Conservation (phyloP, 2,888 invertebrate species). For the Leptura quadrifasciata region DNA sequence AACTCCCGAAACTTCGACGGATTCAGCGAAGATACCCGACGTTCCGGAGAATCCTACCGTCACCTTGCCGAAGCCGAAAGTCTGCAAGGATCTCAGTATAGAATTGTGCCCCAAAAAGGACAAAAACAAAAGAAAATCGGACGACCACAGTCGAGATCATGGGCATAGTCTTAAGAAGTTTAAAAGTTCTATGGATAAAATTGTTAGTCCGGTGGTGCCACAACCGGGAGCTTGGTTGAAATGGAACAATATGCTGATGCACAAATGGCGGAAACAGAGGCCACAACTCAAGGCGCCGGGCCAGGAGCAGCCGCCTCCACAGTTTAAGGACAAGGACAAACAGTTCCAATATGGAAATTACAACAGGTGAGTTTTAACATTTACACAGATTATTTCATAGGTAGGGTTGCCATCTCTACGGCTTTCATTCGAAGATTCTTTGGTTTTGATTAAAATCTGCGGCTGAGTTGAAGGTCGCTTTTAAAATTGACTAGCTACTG, state of each 20-base stretch:
- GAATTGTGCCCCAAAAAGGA: slow-evolving; percentile 72
- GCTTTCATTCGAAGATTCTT: too few species aligned
- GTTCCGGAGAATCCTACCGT: slow-evolving; percentile 40
- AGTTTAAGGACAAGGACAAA: slow-evolving; percentile 85
- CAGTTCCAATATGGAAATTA: slow-evolving; percentile 97
- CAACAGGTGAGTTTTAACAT: slow-evolving; percentile 78
- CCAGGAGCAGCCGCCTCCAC: slow-evolving; percentile 73
- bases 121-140: slow-evolving; percentile 77
- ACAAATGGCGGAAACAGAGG: slow-evolving; percentile 70
- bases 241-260: slow-evolving; percentile 73
- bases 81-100: slow-evolving; percentile 61
- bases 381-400: neutral
- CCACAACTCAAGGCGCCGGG: slow-evolving; percentile 72
- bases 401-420: too few species aligned
- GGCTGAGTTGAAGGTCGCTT: too few species aligned
- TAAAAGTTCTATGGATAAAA: slow-evolving; percentile 87
- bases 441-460: too few species aligned
- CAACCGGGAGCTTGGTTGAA: slow-evolving; percentile 90
- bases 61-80: slow-evolving; percentile 51
- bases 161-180: slow-evolving; percentile 77
- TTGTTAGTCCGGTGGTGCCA: slow-evolving; percentile 93
- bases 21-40: slow-evolving; percentile 73
- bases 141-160: too few species aligned
- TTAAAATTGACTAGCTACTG: too few species aligned
- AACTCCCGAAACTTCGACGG: slow-evolving; percentile 69